These are phyloP conservation scores for Danaus plexippus DNA, from an alignment of 1,140 invertebrate species.

Conservation along the genomic window DNA sequence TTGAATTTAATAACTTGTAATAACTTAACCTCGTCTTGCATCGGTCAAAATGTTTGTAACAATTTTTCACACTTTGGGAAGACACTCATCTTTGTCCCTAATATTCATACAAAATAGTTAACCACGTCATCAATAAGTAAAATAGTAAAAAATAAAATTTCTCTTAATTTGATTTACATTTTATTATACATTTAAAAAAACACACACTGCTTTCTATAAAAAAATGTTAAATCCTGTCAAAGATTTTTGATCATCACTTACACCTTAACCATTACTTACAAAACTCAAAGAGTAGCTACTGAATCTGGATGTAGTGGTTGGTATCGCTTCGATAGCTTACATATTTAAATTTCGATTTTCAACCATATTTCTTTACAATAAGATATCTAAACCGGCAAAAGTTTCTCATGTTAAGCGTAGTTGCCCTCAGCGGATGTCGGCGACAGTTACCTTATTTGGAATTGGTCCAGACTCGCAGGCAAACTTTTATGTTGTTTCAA, in stretches of 20 bases:
- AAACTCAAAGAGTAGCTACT: constrained; percentile 46
- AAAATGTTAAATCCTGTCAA: too few species aligned
- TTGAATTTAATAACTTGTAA: constrained; percentile 15
- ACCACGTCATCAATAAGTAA: too few species aligned
- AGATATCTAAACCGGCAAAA: constrained; percentile 14
- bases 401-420: constrained; percentile 17
- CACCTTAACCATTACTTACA: constrained; percentile 54
- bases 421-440: constrained; percentile 47
- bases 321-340: constrained; percentile 21
- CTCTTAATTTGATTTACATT: too few species aligned
- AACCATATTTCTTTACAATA: constrained; percentile 23
- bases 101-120: too few species aligned
- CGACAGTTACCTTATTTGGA: constrained; percentile 69
- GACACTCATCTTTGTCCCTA: too few species aligned
- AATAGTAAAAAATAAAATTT: too few species aligned
- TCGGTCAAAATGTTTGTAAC: too few species aligned
- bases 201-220: too few species aligned
- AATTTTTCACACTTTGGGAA: too few species aligned
- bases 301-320: constrained; percentile 52
- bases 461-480: constrained; percentile 51
- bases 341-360: constrained; percentile 20
- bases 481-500: constrained; percentile 69
- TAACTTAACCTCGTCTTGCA: constrained; percentile 11
- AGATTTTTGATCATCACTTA: constrained; percentile 39
- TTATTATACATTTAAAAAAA: too few species aligned